Evolutionary conservation across 2,113 vertebrate genomes (phyloP), one percentile per base, ranked within the genome.

Genomic region (Coracopsis vasa): DNA sequence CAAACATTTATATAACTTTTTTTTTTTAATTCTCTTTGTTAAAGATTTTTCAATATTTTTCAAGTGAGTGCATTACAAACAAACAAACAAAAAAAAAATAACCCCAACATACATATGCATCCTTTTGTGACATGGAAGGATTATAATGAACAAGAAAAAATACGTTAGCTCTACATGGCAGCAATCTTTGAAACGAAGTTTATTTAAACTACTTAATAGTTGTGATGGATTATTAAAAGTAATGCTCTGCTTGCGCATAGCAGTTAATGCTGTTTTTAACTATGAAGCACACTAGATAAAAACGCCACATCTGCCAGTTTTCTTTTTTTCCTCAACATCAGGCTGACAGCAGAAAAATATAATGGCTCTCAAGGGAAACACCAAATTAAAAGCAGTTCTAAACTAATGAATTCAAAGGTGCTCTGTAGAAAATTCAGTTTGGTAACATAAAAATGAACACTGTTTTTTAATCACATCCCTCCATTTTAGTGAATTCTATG

Each of bases 321-420:
- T 97, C 98, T 98, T 98, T 98, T 97, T 95, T 97, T 91, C 94
- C 80, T 94, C 96, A 98, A 97, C 93, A 98, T 98, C 98, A 98
- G 98, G 97, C 98, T 99, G 98, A 99, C 98, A 98, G 98, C 97
- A 98, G 97, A 98, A 98, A 98, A 98, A 97, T 98, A 98, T 99
- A 99, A 99, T 99, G 98, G 98, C 97, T 98, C 99, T 98, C 98
- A 83, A 93, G 98, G 98, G 99, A 98, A 98, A 97, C 90, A 96
- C 97, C 95, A 98, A 99, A 99, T 99, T 99, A 99, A 99, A 98
- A 98, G 97, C 97, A 98, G 97, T 98, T 98, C 98, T 98, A 97
- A 98, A 97, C 97, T 98, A 98, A 99, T 99, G 98, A 99, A 99
- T 99, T 99, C 98, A 98, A 98, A 98, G 98, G 98, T 98, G 96